A percentile compares a stretch with the other conserved stretches of the same genome.
Evolutionary conservation across 2,797 vertebrate species (phyloP).

Genomic region (Sternotherus odoratus): DNA sequence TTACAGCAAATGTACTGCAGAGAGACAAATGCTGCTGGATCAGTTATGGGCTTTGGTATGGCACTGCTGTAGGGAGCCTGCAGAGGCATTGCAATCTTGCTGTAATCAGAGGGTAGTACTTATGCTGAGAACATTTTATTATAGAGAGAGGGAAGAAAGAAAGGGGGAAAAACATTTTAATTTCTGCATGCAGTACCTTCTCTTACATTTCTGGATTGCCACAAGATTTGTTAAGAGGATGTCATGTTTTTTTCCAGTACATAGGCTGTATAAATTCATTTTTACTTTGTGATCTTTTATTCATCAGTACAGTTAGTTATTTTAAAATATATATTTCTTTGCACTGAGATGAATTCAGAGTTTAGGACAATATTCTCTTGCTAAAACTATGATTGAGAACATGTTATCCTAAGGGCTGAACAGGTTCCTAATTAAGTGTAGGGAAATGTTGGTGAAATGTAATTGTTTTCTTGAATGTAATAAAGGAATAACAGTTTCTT

Average conservation of each 20-base stretch:
- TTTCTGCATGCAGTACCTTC: background rate
- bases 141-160: background rate
- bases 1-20: slow-evolving; percentile 44
- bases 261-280: background rate
- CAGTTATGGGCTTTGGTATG: slow-evolving; percentile 18
- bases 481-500: background rate
- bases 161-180: background rate
- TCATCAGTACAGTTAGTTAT: background rate
- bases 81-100: background rate
- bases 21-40: slow-evolving; percentile 42
- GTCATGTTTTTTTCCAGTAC: background rate
- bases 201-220: background rate
- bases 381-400: background rate
- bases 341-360: background rate
- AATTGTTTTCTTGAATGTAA: background rate
- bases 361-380: background rate
- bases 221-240: background rate
- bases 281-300: background rate
- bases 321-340: background rate
- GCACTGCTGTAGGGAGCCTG: slow-evolving; percentile 9
- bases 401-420: background rate
- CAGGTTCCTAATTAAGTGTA: background rate
- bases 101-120: slow-evolving; percentile 34
- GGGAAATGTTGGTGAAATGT: background rate
- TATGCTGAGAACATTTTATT: slow-evolving; percentile 28